These are phyloP conservation scores for Proteles cristata DNA, from an alignment of 2,113 vertebrate species.

Conservation along the genomic window DNA sequence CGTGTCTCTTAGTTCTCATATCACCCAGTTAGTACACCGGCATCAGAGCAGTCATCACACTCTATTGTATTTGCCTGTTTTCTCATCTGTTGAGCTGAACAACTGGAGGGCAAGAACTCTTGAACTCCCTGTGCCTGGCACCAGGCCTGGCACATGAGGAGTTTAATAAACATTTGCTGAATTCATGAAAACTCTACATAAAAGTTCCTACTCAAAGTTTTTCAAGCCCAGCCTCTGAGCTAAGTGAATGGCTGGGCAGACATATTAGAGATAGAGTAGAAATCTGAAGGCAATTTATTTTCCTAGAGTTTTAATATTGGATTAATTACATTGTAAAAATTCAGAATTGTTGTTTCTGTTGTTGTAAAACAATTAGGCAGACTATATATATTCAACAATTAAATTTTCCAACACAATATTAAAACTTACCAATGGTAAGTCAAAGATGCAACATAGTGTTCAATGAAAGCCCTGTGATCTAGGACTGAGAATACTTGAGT, in stretches of 20 bases:
- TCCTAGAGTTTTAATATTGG: conserved; percentile 15
- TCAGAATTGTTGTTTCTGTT: background rate
- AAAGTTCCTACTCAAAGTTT: background rate
- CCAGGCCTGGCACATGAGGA: background rate
- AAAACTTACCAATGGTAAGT: background rate
- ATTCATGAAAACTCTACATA: background rate
- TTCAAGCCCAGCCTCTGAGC: background rate
- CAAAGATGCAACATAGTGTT: background rate
- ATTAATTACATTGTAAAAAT: conserved; percentile 49
- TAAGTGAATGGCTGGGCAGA: background rate
- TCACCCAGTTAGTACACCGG: background rate
- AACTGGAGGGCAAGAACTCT: background rate
- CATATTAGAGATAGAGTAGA: background rate
- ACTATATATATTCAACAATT: background rate
- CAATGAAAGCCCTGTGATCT: background rate
- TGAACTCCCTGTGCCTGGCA: background rate
- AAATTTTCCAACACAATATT: background rate
- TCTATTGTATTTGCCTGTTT: background rate
- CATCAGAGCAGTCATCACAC: background rate
- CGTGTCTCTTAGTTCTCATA: background rate
- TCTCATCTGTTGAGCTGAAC: background rate
- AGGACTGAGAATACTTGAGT: background rate
- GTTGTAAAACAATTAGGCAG: background rate
- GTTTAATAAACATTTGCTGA: background rate
- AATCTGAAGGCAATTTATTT: conserved; percentile 16